phyloP scores from a whole-genome alignment of 1,140 invertebrate species.

The Caerostris darwini region DNA sequence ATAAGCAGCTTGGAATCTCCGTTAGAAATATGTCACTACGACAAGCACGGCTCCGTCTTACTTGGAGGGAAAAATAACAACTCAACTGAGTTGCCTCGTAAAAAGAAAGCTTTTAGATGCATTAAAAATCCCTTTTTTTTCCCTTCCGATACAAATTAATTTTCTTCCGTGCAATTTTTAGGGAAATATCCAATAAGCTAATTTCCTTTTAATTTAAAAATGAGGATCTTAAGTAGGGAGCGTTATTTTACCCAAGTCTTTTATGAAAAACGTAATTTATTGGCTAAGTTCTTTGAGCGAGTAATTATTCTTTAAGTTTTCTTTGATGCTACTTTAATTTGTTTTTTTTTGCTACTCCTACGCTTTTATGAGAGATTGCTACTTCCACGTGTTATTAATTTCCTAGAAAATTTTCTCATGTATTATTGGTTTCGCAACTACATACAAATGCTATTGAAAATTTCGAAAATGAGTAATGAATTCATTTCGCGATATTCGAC shows the following conservation, averaged over 20 bases:
- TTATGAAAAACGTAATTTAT: conserved; percentile 43
- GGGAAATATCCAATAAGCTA: conserved; percentile 43
- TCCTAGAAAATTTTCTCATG: not conserved
- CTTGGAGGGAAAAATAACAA: too few species aligned
- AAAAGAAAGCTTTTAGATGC: not conserved
- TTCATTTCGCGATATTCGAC: conserved; percentile 1
- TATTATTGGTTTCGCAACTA: not conserved
- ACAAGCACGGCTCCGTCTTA: too few species aligned
- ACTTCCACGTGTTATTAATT: not conserved
- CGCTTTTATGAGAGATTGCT: conserved; percentile 20
- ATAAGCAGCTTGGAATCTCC: too few species aligned
- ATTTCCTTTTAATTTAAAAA: conserved; percentile 49
- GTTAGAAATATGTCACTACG: too few species aligned
- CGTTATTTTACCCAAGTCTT: not conserved
- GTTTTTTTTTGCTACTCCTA: not conserved
- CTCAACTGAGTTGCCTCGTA: not conserved
- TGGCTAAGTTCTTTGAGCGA: conserved; percentile 28
- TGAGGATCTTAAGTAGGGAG: not conserved
- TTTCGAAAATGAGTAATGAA: not conserved
- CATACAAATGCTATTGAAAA: not conserved
- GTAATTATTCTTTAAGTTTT: conserved; percentile 34
- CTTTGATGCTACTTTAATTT: not conserved
- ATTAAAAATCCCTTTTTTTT: not conserved
- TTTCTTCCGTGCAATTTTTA: not conserved
- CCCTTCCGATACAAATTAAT: conserved; percentile 26